Evolutionary conservation across 2,888 invertebrate species (phyloP), one percentile per base, ranked within the genome.

Genomic region (Zaprionus obscuricornis): DNA sequence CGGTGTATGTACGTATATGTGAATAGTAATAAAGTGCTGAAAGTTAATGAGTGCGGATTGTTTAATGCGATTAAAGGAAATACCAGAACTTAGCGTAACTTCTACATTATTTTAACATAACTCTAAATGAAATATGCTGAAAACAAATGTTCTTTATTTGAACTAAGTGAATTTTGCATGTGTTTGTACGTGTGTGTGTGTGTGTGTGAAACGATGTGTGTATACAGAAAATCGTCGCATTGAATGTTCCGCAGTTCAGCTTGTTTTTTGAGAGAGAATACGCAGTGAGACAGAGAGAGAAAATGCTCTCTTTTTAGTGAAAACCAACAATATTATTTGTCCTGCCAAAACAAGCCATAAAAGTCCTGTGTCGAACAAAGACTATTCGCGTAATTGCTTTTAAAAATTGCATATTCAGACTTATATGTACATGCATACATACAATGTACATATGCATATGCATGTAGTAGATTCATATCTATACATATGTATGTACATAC

Each of bases 281-380:
- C 16, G 40, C 11, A 39, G 8, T 47, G 22, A 22, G 22, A 29
- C 39, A 43, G n/a, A n/a, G n/a, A n/a, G n/a, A n/a, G n/a, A n/a
- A n/a, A n/a, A n/a, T n/a, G n/a, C n/a, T n/a, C n/a, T n/a, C n/a
- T n/a, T n/a, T n/a, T 7, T 3, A 4, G 6, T 29, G 6, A 4
- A 8, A 37, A 46, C 26, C 45, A 34, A 56, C 29, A 68, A 58
- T 49, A 49, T 43, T 46, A 36, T 66, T 60, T 51, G 62, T 49
- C 39, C 40, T 62, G 39, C 33, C 40, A 67, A 69, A 72, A 69
- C 72, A 69, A 72, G 72, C 73, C 67, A 72, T 72, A 66, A 40
- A 72, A 69, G 66, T 65, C 65, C 16, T 36, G 20, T 17, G 34
- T 52, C 11, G 24, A 47, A 58, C 27, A 45, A 43, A 37, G 20